A percentile compares a stretch with the other conserved stretches of the same genome.
Conservation (phyloP, 92 coral and sea anemone genomes). For the Bergia puertoricense region DNA sequence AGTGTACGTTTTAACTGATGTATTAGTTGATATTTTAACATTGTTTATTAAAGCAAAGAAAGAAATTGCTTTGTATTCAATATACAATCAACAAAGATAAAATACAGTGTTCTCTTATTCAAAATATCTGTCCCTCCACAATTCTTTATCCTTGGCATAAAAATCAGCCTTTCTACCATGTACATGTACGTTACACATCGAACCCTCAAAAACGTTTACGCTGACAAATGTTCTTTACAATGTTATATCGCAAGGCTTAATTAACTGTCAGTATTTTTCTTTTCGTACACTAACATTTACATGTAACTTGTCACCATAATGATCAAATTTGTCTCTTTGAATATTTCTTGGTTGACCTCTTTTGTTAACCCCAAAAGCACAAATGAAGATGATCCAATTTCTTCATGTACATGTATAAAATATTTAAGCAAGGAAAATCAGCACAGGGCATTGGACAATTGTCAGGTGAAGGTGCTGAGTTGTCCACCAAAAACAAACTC, state of each 20-base stretch:
- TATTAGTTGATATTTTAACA: slow-evolving; percentile 1
- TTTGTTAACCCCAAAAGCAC: background rate
- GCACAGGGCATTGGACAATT: slow-evolving; percentile 3
- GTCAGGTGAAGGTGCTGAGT: slow-evolving; percentile 2
- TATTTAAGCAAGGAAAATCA: background rate
- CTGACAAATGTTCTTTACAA: background rate
- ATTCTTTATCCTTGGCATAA: slow-evolving; percentile 3
- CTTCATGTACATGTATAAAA: background rate
- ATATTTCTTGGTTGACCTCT: background rate
- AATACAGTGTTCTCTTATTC: slow-evolving; percentile 2
- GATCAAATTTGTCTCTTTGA: background rate
- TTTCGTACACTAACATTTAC: background rate
- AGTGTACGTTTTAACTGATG: background rate
- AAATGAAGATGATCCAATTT: background rate
- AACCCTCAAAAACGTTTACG: slow-evolving; percentile 1
- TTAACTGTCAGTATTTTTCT: background rate
- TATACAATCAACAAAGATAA: slow-evolving; percentile 6
- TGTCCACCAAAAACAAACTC: slow-evolving; percentile 8
- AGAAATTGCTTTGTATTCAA: background rate
- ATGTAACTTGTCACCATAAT: slow-evolving; percentile 8
- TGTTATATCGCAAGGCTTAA: background rate
- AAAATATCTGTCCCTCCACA: background rate
- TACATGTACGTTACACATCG: slow-evolving; percentile 13
- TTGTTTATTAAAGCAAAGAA: background rate
- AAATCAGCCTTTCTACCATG: slow-evolving; percentile 9